phyloP scores from a whole-genome alignment of 2,113 vertebrate species.

The Pteropus alecto region DNA sequence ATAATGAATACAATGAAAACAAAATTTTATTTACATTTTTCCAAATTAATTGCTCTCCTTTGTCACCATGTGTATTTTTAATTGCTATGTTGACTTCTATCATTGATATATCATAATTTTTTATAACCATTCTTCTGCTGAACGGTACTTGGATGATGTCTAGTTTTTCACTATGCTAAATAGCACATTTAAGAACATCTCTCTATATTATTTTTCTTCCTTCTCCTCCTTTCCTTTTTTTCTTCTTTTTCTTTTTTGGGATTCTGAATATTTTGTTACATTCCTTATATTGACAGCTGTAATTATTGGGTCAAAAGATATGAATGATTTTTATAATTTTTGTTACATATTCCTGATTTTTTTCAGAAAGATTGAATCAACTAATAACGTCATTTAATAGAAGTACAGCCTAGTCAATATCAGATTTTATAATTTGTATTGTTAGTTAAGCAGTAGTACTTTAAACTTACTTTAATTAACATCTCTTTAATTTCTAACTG shows the following conservation, averaged over 20 bases:
- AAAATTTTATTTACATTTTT: background rate
- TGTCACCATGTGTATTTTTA: background rate
- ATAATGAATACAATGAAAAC: background rate
- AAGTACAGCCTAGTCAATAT: background rate
- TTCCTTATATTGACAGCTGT: background rate
- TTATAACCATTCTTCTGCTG: background rate
- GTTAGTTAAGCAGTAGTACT: background rate
- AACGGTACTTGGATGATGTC: background rate
- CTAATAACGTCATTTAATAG: background rate
- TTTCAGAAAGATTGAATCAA: background rate
- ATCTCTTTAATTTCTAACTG: background rate
- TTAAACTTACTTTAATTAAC: slow-evolving; percentile 14
- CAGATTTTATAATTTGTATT: slow-evolving; percentile 27
- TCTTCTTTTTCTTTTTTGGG: background rate
- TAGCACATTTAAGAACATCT: background rate
- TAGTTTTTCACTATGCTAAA: background rate
- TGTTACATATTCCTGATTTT: background rate
- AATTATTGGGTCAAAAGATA: slow-evolving; percentile 31
- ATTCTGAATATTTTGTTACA: background rate
- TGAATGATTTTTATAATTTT: background rate
- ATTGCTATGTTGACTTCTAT: background rate
- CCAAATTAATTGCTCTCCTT: background rate
- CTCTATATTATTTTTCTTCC: background rate
- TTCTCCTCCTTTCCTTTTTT: background rate
- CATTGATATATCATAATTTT: background rate